Percentiles rank a stretch among this genome's conserved stretches.
These are phyloP conservation scores for Pseudochirops cupreus DNA, from an alignment of 2,797 vertebrate genomes.

Conservation along the genomic window DNA sequence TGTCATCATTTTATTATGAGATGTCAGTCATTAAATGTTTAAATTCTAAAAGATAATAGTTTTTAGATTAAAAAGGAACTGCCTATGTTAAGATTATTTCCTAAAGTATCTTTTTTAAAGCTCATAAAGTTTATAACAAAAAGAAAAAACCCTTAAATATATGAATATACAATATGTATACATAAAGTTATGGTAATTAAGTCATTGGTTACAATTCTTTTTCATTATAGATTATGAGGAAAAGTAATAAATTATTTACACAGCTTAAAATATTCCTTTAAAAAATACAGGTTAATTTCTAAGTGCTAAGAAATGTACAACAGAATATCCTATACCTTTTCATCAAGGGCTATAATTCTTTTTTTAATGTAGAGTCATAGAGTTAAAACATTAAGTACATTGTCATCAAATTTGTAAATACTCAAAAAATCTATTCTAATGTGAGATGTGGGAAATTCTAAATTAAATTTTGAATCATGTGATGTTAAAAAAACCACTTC, in stretches of 20 bases:
- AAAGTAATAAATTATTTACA: not conserved
- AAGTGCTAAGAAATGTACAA: not conserved
- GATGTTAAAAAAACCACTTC: not conserved
- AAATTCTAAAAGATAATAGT: too few species aligned
- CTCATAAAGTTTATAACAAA: not conserved
- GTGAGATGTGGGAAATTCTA: not conserved
- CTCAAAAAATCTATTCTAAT: not conserved
- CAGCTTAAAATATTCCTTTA: not conserved
- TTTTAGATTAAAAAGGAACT: not conserved
- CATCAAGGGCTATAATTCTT: not conserved
- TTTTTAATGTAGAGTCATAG: not conserved
- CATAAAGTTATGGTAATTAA: not conserved
- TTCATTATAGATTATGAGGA: not conserved
- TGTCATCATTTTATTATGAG: not conserved
- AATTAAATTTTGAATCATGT: not conserved
- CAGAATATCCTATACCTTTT: not conserved
- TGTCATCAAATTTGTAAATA: not conserved
- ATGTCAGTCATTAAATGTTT: rapidly evolving
- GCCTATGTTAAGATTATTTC: not conserved
- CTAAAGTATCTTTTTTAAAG: not conserved
- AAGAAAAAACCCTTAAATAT: not conserved
- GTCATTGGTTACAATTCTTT: not conserved
- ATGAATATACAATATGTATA: not conserved
- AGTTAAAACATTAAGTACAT: not conserved
- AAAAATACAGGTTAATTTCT: not conserved